Percentiles rank a stretch among this genome's conserved stretches.
Conservation (phyloP, 2,113 vertebrate species). For the Struthidea cinerea region DNA sequence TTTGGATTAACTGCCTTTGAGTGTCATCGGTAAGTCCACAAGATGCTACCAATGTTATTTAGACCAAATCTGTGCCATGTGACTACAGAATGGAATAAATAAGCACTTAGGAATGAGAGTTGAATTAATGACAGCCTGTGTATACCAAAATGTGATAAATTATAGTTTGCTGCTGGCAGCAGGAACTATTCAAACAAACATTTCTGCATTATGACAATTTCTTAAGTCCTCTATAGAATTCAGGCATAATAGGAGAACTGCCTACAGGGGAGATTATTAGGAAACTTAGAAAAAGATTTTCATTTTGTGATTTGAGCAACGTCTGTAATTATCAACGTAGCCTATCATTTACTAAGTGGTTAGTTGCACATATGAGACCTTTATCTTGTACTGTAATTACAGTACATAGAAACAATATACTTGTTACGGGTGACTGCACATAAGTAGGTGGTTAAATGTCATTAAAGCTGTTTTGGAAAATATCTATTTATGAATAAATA, state of each 20-base stretch:
- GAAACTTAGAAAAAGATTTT: constrained; percentile 39
- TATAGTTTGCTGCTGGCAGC: constrained; percentile 6
- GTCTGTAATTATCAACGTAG: constrained; percentile 45
- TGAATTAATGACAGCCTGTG: constrained; percentile 27
- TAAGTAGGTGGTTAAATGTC: background rate
- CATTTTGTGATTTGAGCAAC: constrained; percentile 27
- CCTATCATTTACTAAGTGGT: constrained; percentile 52
- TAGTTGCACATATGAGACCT: constrained; percentile 19
- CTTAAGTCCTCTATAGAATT: background rate
- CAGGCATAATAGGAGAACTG: background rate
- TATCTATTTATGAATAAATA: constrained; percentile 11
- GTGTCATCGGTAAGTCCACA: background rate
- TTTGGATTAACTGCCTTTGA: background rate
- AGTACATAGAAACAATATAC: constrained; percentile 23
- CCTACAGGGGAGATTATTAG: constrained; percentile 35
- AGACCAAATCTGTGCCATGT: background rate
- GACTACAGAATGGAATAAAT: background rate
- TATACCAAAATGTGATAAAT: constrained; percentile 12
- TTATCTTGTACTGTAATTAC: constrained; percentile 44
- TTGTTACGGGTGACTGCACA: background rate
- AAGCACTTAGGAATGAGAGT: background rate
- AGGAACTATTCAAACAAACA: constrained; percentile 47
- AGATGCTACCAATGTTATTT: background rate
- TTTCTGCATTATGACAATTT: constrained; percentile 28
- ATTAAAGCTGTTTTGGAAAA: background rate